A percentile compares a stretch with the other conserved stretches of the same genome.
Conservation (phyloP, 2,888 invertebrate species). For the Oeneis ivallda region DNA sequence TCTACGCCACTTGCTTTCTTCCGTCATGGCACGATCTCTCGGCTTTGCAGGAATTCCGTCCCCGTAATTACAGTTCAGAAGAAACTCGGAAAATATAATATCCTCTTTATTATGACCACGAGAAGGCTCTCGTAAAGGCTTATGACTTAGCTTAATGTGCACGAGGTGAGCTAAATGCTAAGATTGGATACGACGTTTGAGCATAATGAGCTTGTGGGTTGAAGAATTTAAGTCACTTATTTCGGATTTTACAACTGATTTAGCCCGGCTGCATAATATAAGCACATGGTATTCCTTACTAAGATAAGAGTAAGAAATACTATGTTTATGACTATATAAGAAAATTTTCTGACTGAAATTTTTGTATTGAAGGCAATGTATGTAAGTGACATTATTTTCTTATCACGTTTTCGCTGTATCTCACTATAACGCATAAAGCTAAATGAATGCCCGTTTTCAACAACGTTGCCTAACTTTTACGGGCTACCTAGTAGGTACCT, state of each 20-base stretch:
- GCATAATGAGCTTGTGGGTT: background rate
- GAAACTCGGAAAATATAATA: constrained; percentile 22
- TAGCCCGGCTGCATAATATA: too few species aligned
- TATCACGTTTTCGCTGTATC: too few species aligned
- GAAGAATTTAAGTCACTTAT: background rate
- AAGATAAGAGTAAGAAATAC: too few species aligned
- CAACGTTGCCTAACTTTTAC: too few species aligned
- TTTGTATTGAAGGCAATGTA: too few species aligned
- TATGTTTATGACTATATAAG: too few species aligned
- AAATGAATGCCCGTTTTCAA: too few species aligned
- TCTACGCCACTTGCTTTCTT: constrained; percentile 7
- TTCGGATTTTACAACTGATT: background rate
- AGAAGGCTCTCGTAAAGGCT: constrained; percentile 3
- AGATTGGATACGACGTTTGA: background rate
- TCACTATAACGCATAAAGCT: too few species aligned
- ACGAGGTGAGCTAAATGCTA: background rate
- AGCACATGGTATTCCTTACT: too few species aligned
- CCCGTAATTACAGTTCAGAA: constrained; percentile 23
- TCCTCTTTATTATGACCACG: constrained; percentile 15
- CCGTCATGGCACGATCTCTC: constrained; percentile 14
- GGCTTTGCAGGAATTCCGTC: constrained; percentile 23
- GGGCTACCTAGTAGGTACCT: too few species aligned
- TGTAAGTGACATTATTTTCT: too few species aligned
- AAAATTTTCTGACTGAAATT: too few species aligned
- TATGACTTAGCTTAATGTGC: constrained; percentile 12